Evolutionary conservation across 2,888 invertebrate genomes (phyloP), one percentile per base, ranked within the genome.

Genomic region (Portevinia maculata): DNA sequence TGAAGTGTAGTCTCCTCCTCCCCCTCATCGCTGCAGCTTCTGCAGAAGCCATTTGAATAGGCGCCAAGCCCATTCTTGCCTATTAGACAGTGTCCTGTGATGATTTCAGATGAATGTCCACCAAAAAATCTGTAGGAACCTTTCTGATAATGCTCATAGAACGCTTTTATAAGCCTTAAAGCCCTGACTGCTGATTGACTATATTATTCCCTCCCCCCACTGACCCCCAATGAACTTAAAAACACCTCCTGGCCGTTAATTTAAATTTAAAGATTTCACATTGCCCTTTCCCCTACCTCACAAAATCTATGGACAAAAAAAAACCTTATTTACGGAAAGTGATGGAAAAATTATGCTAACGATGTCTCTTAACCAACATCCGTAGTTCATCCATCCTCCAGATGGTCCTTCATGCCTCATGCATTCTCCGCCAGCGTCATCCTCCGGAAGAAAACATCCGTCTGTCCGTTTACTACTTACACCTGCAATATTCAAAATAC

Each of bases 271-370:
- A 32, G 32, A 60, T 48, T 48, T 32, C 48, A 44, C 8, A 52
- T 32, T 8, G 5, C 11, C 4, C 24, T 9, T 11, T 15, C 19
- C 19, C 8, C 32, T 30, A n/a, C n/a, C n/a, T 15, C 30, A 13
- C 1, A 15, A 1, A 15, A n/a, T 34, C 19, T 34, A 30, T 28
- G 39, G 32, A 30, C 19, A 46, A 62, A 59, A 48, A 74, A 24
- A 5, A 62, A 32, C 55, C 55, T 69, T 73, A 71, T 55, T 37
- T 52, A 30, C 30, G 39, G 37, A 76, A 69, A 37, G 32, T 83
- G 83, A 85, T 69, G 71, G 79, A 60, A 78, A 79, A 84, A 85
- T 84, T 79, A 85, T 85, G 85, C 85, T 85, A 85, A 85, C 85
- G 85, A 85, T 73, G 73, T 79, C 84, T 70, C 65, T 50, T 60